A percentile compares a stretch with the other conserved stretches of the same genome.
Conservation (phyloP, 2,888 invertebrate genomes). For the Agrotis puta region DNA sequence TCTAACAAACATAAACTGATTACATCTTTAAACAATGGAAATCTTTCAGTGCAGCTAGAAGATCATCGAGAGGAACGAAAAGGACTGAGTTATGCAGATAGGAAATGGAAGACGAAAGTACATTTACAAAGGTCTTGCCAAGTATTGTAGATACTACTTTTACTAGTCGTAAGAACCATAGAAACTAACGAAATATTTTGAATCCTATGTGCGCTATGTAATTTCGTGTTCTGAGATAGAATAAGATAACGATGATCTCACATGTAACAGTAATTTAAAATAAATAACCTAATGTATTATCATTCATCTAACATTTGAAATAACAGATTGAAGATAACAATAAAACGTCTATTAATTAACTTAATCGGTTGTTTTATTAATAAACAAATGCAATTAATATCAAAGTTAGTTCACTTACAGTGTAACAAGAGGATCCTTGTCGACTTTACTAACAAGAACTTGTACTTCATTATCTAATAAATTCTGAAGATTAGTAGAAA, state of each 20-base stretch:
- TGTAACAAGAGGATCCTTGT: slow-evolving; percentile 95
- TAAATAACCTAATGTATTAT: slow-evolving; percentile 46
- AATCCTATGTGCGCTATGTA: slow-evolving; percentile 59
- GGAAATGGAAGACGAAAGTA: slow-evolving; percentile 80
- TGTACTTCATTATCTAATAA: slow-evolving; percentile 88
- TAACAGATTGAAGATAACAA: slow-evolving; percentile 59
- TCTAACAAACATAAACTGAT: slow-evolving; percentile 77
- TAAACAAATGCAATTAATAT: slow-evolving; percentile 10
- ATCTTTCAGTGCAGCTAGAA: slow-evolving; percentile 88
- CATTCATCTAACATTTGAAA: slow-evolving; percentile 51
- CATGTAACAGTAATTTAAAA: slow-evolving; percentile 68
- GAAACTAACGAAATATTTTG: slow-evolving; percentile 57
- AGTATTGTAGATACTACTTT: slow-evolving; percentile 77
- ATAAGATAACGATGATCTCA: slow-evolving; percentile 87
- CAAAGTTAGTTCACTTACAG: slow-evolving; percentile 84
- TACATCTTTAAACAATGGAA: slow-evolving; percentile 80
- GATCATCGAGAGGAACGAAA: slow-evolving; percentile 80
- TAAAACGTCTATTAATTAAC: slow-evolving; percentile 61
- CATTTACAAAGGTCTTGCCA: slow-evolving; percentile 85
- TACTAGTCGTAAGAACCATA: slow-evolving; percentile 70
- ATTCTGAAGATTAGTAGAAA: slow-evolving; percentile 83
- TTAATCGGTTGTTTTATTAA: slow-evolving; percentile 46
- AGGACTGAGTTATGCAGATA: slow-evolving; percentile 76
- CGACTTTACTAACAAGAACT: slow-evolving; percentile 93
- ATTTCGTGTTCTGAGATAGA: slow-evolving; percentile 62